phyloP scores from a whole-genome alignment of 2,888 invertebrate species.

The Caenorhabditis doughertyi region DNA sequence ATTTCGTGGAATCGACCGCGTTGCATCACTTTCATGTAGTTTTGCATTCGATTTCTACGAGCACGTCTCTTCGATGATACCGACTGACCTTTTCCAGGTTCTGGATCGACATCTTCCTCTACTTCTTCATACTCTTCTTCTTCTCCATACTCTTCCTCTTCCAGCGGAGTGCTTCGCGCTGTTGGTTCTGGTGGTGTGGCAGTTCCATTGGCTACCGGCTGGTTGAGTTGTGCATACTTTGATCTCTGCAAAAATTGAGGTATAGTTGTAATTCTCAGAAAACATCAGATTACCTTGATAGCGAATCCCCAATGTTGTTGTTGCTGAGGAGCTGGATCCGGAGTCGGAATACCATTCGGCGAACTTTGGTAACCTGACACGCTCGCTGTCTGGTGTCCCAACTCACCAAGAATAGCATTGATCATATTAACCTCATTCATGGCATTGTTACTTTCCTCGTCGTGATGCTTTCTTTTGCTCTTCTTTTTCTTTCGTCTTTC shows the following conservation, averaged over 20 bases:
- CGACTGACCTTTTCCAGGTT: conserved; percentile 55
- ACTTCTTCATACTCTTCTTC: conserved; percentile 66
- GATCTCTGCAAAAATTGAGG: conserved; percentile 28
- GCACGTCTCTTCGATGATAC: conserved; percentile 73
- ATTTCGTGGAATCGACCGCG: conserved; percentile 81
- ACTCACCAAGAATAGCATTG: conserved; percentile 69
- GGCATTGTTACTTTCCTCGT: conserved; percentile 50
- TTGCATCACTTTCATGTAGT: conserved; percentile 77
- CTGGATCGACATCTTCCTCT: conserved; percentile 54
- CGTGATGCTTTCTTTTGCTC: conserved; percentile 68
- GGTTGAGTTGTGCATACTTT: conserved; percentile 47
- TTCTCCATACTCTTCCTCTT: conserved; percentile 63
- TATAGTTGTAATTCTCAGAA: neutral
- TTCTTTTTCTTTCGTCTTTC: conserved; percentile 65
- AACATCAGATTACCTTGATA: conserved; percentile 35
- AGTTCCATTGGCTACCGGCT: conserved; percentile 41
- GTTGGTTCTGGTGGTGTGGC: conserved; percentile 8
- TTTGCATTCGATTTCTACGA: conserved; percentile 72
- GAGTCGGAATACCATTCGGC: conserved; percentile 42
- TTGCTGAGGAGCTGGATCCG: conserved; percentile 41
- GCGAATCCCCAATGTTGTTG: conserved; percentile 64
- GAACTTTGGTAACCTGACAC: conserved; percentile 53
- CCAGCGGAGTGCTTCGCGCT: conserved; percentile 13
- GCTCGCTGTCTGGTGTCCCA: conserved; percentile 65
- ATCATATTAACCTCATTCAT: conserved; percentile 63